Evolutionary conservation across 2,888 invertebrate genomes (phyloP).

Genomic region (Pogonocherus hispidulus): DNA sequence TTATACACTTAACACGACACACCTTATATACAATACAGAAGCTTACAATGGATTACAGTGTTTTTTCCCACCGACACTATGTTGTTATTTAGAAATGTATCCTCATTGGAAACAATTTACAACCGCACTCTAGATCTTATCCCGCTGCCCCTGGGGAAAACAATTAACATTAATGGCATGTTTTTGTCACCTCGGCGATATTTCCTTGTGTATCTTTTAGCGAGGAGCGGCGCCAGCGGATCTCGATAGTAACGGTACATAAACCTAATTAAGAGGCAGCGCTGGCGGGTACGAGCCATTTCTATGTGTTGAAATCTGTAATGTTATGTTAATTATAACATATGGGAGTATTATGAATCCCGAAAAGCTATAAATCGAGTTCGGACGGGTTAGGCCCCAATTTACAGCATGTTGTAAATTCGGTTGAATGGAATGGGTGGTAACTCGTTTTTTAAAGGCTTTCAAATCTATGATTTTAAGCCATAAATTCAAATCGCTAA

Average conservation of each 20-base stretch:
- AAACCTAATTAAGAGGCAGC: slow-evolving; percentile 24
- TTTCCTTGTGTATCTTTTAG: slow-evolving; percentile 10
- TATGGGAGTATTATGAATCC: background rate
- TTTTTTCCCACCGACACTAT: no score
- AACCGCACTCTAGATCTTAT: background rate
- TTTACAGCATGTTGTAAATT: background rate
- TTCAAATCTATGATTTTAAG: no score
- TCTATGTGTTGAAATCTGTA: no score
- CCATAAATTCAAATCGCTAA: no score
- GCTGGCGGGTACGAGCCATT: slow-evolving; percentile 1
- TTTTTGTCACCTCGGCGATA: slow-evolving; percentile 9
- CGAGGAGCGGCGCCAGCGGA: slow-evolving; percentile 17
- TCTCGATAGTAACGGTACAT: slow-evolving; percentile 17
- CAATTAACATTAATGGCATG: slow-evolving; percentile 19
- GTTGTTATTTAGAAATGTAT: background rate
- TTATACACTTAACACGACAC: no score
- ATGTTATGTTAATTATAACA: background rate
- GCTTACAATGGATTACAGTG: no score
- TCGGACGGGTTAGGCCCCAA: background rate
- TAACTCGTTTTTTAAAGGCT: no score
- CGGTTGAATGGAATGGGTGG: no score
- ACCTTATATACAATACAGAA: no score
- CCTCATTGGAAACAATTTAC: background rate
- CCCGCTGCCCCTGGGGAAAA: background rate
- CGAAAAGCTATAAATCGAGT: background rate